Evolutionary conservation across 2,888 invertebrate species (phyloP), one percentile per base, ranked within the genome.

Genomic region (Drosophila anceps): DNA sequence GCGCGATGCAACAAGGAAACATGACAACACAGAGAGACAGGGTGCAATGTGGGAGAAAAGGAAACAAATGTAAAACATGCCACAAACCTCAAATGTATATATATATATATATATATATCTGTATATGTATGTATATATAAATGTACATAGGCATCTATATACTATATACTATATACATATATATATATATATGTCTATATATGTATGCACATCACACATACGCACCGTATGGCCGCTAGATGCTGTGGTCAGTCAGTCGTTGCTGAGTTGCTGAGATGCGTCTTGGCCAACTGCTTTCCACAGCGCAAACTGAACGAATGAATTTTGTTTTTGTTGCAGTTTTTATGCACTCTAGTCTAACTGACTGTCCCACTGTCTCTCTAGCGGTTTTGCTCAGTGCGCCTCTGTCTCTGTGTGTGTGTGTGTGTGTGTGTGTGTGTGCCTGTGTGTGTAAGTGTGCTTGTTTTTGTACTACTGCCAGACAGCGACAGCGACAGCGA

Each of bases 261-360:
- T 75, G 76, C 68, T 72, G 37, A 59, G 63, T 10, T 59, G 63
- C 8, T 59, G 62, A 69, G 76, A 78, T 78, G 77, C 77, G 77
- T 79, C 76, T 82, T 79, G 83, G 79, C 73, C 81, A 83, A 83
- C 86, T 72, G 83, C 79, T 83, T 81, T 69, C 86, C 86, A 75
- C 84, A 86, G 76, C 72, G 77, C 70, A 58, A 78, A 78, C 78
- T 78, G 48, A 70, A 70, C 77, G 77, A 78, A 78, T 78, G 77
- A 78, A 78, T 68, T 74, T 78, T 78, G 77, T 78, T 78, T 78
- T 78, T 78, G 77, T 78, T 78, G 74, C 78, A 78, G 61, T 77
- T 78, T 69, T 73, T 62, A 58, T n/a, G 57, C 69, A 57, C 67
- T 62, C 65, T 48, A 46, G 69, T 67, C 54, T 62, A 44, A 66